Percentiles rank a stretch among this genome's conserved stretches.
These are phyloP conservation scores for Alexandromys oeconomus DNA, from an alignment of 2,797 vertebrate species.

Conservation along the genomic window DNA sequence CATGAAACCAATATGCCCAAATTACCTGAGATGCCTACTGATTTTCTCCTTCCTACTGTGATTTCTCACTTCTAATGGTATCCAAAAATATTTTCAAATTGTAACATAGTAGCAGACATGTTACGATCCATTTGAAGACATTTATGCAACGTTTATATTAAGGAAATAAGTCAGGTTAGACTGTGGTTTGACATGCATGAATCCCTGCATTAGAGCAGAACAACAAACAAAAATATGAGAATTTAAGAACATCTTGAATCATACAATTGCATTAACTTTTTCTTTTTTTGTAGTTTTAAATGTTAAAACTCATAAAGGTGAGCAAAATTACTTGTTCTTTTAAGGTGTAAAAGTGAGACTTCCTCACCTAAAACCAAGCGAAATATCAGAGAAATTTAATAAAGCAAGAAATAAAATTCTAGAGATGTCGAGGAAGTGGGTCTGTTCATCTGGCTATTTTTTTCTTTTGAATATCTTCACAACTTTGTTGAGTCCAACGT, in stretches of 20 bases:
- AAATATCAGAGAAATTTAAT: neutral
- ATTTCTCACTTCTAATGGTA: neutral
- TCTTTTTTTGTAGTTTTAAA: neutral
- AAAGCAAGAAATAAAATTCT: neutral
- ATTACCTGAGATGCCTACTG: neutral
- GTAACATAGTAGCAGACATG: accelerated
- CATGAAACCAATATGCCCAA: neutral
- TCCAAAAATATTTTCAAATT: neutral
- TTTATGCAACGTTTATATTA: neutral
- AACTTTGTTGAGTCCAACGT: neutral
- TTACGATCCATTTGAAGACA: neutral
- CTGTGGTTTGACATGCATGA: neutral
- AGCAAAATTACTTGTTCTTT: neutral
- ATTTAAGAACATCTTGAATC: neutral
- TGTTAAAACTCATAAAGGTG: neutral
- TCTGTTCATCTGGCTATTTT: neutral
- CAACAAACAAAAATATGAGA: neutral
- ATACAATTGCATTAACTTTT: neutral
- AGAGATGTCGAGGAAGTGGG: neutral
- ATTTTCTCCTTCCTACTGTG: neutral
- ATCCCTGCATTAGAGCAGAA: accelerated
- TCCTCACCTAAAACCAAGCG: no score
- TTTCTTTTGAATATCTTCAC: neutral
- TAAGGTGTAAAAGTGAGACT: neutral
- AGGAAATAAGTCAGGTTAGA: neutral